These are phyloP conservation scores for Pachyuromys duprasi DNA, from an alignment of 2,797 vertebrate genomes.

Conservation along the genomic window DNA sequence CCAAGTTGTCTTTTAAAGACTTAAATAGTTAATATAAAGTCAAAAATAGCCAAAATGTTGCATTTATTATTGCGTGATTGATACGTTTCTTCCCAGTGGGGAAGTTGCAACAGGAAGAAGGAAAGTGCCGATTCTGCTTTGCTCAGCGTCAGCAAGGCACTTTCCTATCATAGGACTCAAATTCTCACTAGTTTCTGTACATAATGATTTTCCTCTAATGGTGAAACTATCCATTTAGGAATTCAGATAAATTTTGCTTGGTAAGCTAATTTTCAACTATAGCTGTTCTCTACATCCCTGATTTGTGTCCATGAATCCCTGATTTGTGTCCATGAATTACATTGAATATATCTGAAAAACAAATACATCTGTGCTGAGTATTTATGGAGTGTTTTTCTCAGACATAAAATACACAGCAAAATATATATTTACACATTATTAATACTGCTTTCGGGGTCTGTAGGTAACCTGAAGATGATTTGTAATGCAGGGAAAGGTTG, in stretches of 20 bases:
- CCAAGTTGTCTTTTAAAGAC: not conserved
- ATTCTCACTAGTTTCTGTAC: not conserved
- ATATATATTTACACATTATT: not conserved
- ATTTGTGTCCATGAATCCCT: not conserved
- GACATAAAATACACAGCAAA: not conserved
- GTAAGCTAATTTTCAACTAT: not conserved
- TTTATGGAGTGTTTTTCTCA: not conserved
- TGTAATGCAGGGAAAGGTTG: not conserved
- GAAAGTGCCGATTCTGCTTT: accelerated
- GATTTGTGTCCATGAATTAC: not conserved
- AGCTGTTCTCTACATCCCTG: not conserved
- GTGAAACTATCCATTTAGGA: not conserved
- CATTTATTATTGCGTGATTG: not conserved
- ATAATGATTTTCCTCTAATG: not conserved
- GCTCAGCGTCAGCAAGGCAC: not conserved
- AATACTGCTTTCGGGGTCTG: not conserved
- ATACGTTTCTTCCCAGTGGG: not conserved
- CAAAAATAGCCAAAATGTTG: not conserved
- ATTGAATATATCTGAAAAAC: not conserved
- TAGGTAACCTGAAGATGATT: not conserved
- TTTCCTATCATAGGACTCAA: not conserved
- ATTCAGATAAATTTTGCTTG: not conserved
- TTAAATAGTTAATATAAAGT: not conserved
- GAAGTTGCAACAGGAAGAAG: not conserved
- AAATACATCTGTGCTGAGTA: not conserved